These are phyloP conservation scores for Glossosoma conforme DNA, from an alignment of 1,140 invertebrate species.

Conservation along the genomic window DNA sequence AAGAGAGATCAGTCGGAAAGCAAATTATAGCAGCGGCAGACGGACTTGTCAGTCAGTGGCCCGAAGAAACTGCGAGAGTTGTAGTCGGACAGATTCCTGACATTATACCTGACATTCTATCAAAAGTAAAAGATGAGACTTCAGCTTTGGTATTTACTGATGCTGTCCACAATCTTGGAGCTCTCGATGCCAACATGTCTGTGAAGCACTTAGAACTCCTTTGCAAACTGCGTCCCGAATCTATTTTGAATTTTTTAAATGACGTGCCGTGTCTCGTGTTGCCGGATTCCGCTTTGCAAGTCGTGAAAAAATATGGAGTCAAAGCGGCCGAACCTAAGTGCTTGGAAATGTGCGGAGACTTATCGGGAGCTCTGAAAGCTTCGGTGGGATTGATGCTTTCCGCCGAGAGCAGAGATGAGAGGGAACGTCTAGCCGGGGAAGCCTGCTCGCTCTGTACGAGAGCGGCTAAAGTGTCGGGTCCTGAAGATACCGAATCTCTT, in stretches of 20 bases:
- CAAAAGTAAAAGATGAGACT: slow-evolving; percentile 25
- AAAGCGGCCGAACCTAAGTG: slow-evolving; percentile 39
- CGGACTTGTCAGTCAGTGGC: slow-evolving; percentile 33
- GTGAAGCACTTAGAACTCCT: slow-evolving; percentile 37
- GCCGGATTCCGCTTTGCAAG: slow-evolving; percentile 40
- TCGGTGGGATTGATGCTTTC: slow-evolving; percentile 22
- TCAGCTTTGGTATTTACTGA: slow-evolving; percentile 37
- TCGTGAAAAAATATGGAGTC: slow-evolving; percentile 35
- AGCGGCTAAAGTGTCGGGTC: slow-evolving; percentile 26
- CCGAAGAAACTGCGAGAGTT: slow-evolving; percentile 36
- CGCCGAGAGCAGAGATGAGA: slow-evolving; percentile 18
- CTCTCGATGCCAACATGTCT: slow-evolving; percentile 37
- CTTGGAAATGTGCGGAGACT: slow-evolving; percentile 34
- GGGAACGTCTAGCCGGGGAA: slow-evolving; percentile 21
- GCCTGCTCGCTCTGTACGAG: slow-evolving; percentile 24
- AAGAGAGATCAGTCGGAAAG: slow-evolving; percentile 32
- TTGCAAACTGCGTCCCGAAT: slow-evolving; percentile 32
- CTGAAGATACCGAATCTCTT: slow-evolving; percentile 20
- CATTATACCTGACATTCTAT: slow-evolving; percentile 30
- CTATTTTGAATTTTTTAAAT: slow-evolving; percentile 36
- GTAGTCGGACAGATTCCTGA: slow-evolving; percentile 35
- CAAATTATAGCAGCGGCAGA: slow-evolving; percentile 30
- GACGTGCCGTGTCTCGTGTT: slow-evolving; percentile 37
- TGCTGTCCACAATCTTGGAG: slow-evolving; percentile 36
- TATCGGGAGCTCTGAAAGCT: slow-evolving; percentile 20